These are phyloP conservation scores for Uromys caudimaculatus DNA, from an alignment of 2,797 vertebrate genomes.

Conservation along the genomic window DNA sequence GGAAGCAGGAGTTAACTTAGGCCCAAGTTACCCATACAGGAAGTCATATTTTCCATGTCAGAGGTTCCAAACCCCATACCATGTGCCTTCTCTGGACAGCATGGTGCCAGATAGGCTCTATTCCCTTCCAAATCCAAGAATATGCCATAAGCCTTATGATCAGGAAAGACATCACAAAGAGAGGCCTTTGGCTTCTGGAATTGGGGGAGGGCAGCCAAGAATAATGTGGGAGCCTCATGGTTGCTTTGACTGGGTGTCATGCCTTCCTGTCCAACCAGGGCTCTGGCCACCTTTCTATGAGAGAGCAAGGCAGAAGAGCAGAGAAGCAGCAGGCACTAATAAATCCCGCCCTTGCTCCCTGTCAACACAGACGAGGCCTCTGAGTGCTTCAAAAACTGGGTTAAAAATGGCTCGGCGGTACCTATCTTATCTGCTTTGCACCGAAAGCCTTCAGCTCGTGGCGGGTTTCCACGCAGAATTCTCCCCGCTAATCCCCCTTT, in stretches of 20 bases:
- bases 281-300: not conserved
- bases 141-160: not conserved
- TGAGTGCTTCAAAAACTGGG: slow-evolving; percentile 86
- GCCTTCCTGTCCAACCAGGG: fast-evolving
- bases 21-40: not conserved
- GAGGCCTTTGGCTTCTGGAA: not conserved
- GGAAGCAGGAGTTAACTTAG: not conserved
- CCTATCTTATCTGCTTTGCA: slow-evolving; percentile 89
- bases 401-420: slow-evolving; percentile 87
- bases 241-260: fast-evolving
- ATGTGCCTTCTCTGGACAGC: fast-evolving
- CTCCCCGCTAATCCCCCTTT: slow-evolving; percentile 88
- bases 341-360: slow-evolving; percentile 63
- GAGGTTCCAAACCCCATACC: not conserved
- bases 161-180: not conserved
- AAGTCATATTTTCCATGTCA: not conserved
- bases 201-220: not conserved
- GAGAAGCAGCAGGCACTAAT: slow-evolving; percentile 40
- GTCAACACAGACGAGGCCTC: slow-evolving; percentile 62
- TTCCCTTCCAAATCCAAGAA: not conserved
- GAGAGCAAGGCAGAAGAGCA: slow-evolving; percentile 52
- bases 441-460: slow-evolving; percentile 85
- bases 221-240: not conserved
- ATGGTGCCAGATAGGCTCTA: not conserved
- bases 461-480: slow-evolving; percentile 88